A percentile compares a stretch with the other conserved stretches of the same genome.
Evolutionary conservation across 2,797 vertebrate genomes (phyloP).

Genomic region (Squalus acanthias): DNA sequence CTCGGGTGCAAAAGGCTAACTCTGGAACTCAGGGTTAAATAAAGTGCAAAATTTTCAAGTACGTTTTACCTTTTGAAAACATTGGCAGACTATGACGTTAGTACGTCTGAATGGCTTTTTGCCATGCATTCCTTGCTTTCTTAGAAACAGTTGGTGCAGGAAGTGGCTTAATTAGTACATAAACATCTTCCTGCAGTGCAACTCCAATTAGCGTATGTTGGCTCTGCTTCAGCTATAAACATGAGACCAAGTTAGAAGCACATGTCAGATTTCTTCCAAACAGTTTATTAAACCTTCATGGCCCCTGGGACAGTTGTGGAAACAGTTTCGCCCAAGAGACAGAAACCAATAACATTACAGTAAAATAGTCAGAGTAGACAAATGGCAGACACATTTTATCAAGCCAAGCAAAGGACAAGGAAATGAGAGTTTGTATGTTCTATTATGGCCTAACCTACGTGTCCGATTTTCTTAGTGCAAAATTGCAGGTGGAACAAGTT

Average conservation of each 20-base stretch:
- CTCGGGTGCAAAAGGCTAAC: slow-evolving; percentile 2
- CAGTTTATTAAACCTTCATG: slow-evolving; percentile 41
- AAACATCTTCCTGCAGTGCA: slow-evolving; percentile 67
- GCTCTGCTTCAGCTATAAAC: slow-evolving; percentile 52
- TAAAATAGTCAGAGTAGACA: neutral
- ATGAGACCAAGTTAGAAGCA: slow-evolving; percentile 49
- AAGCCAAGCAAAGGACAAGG: slow-evolving; percentile 19
- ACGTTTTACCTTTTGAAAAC: slow-evolving; percentile 30
- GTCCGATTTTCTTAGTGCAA: neutral
- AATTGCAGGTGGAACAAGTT: neutral
- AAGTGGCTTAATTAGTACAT: slow-evolving; percentile 76
- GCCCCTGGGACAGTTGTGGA: slow-evolving; percentile 17
- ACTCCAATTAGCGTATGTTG: slow-evolving; percentile 66
- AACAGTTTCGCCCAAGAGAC: slow-evolving; percentile 29
- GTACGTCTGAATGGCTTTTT: slow-evolving; percentile 62
- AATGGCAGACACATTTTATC: slow-evolving; percentile 11
- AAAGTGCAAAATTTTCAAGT: slow-evolving; percentile 33
- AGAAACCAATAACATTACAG: slow-evolving; percentile 3
- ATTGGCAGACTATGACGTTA: slow-evolving; percentile 54
- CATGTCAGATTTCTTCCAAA: slow-evolving; percentile 45
- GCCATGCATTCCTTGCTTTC: slow-evolving; percentile 67
- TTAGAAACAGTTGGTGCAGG: slow-evolving; percentile 75
- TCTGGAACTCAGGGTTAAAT: slow-evolving; percentile 8
- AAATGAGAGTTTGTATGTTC: neutral
- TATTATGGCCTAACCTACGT: neutral